Base-by-base conservation (phyloP, 2,113 vertebrate genomes). In the Tetrax tetrax region DNA sequence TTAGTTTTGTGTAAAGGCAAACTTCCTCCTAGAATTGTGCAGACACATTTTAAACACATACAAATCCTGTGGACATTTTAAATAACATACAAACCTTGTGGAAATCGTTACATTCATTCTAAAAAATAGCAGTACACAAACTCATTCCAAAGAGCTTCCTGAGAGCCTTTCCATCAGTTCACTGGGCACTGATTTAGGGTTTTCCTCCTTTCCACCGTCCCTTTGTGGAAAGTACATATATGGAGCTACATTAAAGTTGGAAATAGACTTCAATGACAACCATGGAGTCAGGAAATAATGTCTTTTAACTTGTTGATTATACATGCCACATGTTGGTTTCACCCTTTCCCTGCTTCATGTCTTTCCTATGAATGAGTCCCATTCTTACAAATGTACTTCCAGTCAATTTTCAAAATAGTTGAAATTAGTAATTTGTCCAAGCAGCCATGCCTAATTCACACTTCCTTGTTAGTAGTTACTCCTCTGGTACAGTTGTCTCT, bases 1-100 rank as follows among this genome's bases (percentile, higher is more conserved):
- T 97, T 95, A 96, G 57, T 87, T 85, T 91, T 57, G 6, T n/a
- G 13, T 48, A 75, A 91, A 82, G 47, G 18, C 8, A 89, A 69
- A 72, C 21, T 63, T 86, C 38, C 43, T 64, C 51, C 27, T 53
- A 76, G 27, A 87, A 45, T 43, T 53, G 51, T 28, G 14, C 15
- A 86, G 28, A 78, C n/a, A 65, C 4, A 33, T 59, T 90, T 87
- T 59, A 77, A 70, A 82, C 43, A n/a, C 7, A 47, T 35, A 50
- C 3, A 65, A 76, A 69, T 71, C 48, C 47, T n/a, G 16, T 22
- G 57, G 38, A 23, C 18, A n/a, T 74, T 79, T 53, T 72, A 21
- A 69, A 71, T 20, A 43, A 43, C 12, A 37, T 13, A 56, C 13
- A 83, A 51, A 43, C 22, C 24, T 20, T 21, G 13, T 47, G 29